Evolutionary conservation across 2,797 vertebrate genomes (phyloP), one percentile per base, ranked within the genome.

Genomic region (Eurystomus glaucurus): DNA sequence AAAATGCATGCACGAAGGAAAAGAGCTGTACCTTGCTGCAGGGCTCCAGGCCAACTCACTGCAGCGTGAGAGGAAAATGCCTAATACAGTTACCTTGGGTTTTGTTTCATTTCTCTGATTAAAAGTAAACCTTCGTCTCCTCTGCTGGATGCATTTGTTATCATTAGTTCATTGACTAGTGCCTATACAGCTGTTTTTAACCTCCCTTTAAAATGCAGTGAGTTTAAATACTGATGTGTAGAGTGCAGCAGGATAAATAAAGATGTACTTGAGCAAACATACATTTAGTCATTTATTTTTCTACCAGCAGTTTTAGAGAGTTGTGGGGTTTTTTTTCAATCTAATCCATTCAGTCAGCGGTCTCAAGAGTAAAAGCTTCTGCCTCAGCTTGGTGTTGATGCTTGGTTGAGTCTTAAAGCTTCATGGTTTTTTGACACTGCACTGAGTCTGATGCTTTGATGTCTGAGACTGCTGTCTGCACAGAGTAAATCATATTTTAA

Each of bases 381-480:
- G 91, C 93, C 94, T 96, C 80, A 90, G 96, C 92, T 96, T 94
- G 95, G 90, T 94, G 93, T 96, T 93, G 88, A 96, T 96, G 96
- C 94, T 97, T 97, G 96, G 97, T 93, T 19, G 43, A 93, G 80
- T 82, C 96, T 98, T 97, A 97, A 97, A 97, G 93, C 94, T 97
- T 97, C 96, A 96, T 97, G 95, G 85, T 90, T 97, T 97, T 97
- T 95, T 97, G 97, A 96, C 97, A 97, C 68, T 78, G 95, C 71
- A 55, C 94, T 85, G 80, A 96, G 85, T 93, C 91, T 96, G 86
- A 96, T 90, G 96, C 97, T 97, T 97, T 98, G 97, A 98, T 98
- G 97, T 97, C 85, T 95, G 71, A 97, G 86, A 76, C 96, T 95
- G 91, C 96, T 91, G 93, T 91, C 96, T 91, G 89, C 86, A 90